Conservation (phyloP, 2,113 vertebrate genomes). For the Polypterus bichir region DNA sequence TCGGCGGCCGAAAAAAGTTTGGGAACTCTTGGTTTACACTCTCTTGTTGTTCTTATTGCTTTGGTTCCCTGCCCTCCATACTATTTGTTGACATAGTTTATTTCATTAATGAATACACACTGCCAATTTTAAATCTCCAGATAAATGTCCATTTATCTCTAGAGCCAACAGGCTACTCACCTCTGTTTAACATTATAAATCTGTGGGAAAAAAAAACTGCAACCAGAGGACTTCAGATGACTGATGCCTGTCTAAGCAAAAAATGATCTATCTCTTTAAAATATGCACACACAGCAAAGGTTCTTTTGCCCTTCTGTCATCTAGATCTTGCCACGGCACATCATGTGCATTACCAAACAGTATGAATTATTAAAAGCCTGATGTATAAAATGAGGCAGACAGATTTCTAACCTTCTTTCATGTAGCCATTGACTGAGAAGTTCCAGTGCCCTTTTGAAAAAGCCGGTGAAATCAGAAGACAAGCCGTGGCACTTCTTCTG, state of each 20-base stretch:
- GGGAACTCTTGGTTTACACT: no score
- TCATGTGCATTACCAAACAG: not conserved
- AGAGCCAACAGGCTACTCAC: no score
- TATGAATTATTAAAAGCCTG: not conserved
- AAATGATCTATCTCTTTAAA: not conserved
- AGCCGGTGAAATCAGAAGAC: not conserved
- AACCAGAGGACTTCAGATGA: not conserved
- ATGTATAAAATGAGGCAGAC: not conserved
- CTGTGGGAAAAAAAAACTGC: not conserved
- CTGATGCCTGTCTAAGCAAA: not conserved
- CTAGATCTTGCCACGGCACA: not conserved
- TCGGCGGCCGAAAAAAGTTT: no score
- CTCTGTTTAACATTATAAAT: no score
- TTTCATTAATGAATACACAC: no score
- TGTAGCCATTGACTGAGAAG: no score
- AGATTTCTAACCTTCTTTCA: not conserved
- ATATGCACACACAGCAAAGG: not conserved
- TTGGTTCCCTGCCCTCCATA: no score
- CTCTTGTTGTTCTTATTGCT: no score
- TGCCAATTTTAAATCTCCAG: no score
- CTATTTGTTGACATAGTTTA: no score
- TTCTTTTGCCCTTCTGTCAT: not conserved
- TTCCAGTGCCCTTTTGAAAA: not conserved
- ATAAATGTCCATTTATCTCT: no score
- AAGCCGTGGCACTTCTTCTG: not conserved